phyloP scores from a whole-genome alignment of 2,888 invertebrate species.

The Macrophya alboannulata region DNA sequence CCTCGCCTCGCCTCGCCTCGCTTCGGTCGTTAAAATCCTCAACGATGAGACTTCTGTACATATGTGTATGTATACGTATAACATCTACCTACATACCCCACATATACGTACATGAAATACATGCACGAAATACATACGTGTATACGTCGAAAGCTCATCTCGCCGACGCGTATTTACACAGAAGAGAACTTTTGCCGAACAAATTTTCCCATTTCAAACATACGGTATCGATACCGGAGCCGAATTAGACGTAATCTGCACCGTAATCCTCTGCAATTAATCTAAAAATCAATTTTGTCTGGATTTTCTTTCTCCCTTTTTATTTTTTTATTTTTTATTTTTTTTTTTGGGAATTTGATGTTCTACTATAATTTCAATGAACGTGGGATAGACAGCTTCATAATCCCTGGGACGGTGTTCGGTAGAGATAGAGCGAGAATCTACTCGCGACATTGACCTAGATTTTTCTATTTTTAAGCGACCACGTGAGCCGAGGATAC shows the following conservation, averaged over 20 bases:
- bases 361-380: neutral
- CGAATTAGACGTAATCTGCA: neutral
- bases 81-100: neutral
- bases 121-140: neutral
- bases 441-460: slow-evolving; percentile 47
- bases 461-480: slow-evolving; percentile 27
- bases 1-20: slow-evolving; percentile 19
- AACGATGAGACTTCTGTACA: slow-evolving; percentile 6
- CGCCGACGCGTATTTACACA: neutral
- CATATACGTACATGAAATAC: neutral
- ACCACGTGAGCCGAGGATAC: neutral
- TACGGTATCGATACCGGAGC: neutral
- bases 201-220: neutral
- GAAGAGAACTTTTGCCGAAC: neutral
- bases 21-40: slow-evolving; percentile 43
- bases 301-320: too few relatives aligned
- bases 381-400: neutral
- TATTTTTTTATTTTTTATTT: neutral
- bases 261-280: neutral
- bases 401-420: slow-evolving; percentile 8
- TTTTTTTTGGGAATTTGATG: neutral
- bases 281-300: neutral
- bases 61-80: neutral
- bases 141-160: slow-evolving; percentile 5
- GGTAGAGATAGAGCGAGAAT: neutral